A percentile compares a stretch with the other conserved stretches of the same genome.
phyloP scores from a whole-genome alignment of 1,140 invertebrate genomes.

The Zaprionus davidi region DNA sequence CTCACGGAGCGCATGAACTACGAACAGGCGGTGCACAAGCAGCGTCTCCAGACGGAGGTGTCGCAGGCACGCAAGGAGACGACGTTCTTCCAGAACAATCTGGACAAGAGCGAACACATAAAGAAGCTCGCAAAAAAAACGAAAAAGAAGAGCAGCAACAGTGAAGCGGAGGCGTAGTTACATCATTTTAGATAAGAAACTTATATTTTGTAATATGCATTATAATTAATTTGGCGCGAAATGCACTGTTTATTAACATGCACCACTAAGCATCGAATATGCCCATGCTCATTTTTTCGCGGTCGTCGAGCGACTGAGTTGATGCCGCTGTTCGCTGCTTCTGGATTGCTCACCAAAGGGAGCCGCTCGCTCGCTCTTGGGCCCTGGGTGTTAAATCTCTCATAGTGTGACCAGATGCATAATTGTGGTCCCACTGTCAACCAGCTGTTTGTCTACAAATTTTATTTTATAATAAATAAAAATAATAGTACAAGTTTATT shows the following conservation, averaged over 20 bases:
- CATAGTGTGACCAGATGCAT: not conserved
- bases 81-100: constrained; percentile 92
- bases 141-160: constrained; percentile 23
- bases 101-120: constrained; percentile 91
- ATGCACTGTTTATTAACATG: constrained; percentile 12
- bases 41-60: constrained; percentile 94
- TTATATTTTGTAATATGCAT: constrained; percentile 26
- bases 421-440: not conserved
- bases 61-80: constrained; percentile 95
- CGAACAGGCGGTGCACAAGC: constrained; percentile 94
- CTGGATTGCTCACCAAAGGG: too few species aligned
- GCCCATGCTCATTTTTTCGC: too few species aligned
- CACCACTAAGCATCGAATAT: not conserved
- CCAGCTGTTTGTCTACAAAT: not conserved
- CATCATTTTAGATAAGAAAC: not conserved
- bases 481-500: too few species aligned
- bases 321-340: too few species aligned
- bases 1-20: constrained; percentile 96
- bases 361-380: too few species aligned
- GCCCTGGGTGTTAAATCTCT: not conserved
- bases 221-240: constrained; percentile 37
- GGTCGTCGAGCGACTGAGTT: too few species aligned
- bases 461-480: too few species aligned
- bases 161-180: constrained; percentile 26
- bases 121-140: constrained; percentile 84